phyloP scores from a whole-genome alignment of 2,888 invertebrate genomes.

The Drosophila tripunctata region DNA sequence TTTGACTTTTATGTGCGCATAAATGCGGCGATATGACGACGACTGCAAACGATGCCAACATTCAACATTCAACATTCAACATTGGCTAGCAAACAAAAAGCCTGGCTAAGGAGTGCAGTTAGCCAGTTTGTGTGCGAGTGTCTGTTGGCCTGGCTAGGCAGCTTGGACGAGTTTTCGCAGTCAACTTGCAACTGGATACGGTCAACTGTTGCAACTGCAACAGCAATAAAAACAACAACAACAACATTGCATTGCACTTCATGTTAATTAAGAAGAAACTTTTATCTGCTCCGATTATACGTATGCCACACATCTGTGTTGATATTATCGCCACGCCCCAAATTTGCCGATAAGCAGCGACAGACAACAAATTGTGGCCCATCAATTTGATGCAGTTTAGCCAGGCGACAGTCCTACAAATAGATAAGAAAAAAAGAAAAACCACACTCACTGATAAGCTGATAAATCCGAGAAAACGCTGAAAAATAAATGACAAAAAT shows the following conservation, averaged over 20 bases:
- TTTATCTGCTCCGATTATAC: constrained; percentile 70
- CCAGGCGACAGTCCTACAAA: constrained; percentile 5
- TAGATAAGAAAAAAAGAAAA: neutral
- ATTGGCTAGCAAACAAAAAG: constrained; percentile 22
- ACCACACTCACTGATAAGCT: neutral
- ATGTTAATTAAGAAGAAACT: constrained; percentile 75
- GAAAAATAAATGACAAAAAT: neutral
- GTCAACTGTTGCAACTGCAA: constrained; percentile 8
- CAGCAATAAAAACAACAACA: neutral
- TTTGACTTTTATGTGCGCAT: constrained; percentile 81
- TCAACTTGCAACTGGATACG: constrained; percentile 18
- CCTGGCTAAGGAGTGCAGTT: constrained; percentile 32
- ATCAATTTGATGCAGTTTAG: constrained; percentile 44
- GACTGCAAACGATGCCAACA: constrained; percentile 49
- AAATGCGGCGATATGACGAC: constrained; percentile 79
- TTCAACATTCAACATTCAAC: constrained; percentile 25
- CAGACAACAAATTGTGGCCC: constrained; percentile 66
- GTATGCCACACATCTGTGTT: constrained; percentile 42
- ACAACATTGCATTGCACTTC: constrained; percentile 63
- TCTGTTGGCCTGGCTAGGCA: constrained; percentile 23
- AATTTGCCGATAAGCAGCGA: constrained; percentile 55
- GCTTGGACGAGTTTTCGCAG: constrained; percentile 52
- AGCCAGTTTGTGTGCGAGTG: constrained; percentile 35
- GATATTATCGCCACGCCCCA: neutral
- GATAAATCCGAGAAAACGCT: too few species aligned